phyloP scores from a whole-genome alignment of 2,888 invertebrate genomes.

The Tenthredo livida region DNA sequence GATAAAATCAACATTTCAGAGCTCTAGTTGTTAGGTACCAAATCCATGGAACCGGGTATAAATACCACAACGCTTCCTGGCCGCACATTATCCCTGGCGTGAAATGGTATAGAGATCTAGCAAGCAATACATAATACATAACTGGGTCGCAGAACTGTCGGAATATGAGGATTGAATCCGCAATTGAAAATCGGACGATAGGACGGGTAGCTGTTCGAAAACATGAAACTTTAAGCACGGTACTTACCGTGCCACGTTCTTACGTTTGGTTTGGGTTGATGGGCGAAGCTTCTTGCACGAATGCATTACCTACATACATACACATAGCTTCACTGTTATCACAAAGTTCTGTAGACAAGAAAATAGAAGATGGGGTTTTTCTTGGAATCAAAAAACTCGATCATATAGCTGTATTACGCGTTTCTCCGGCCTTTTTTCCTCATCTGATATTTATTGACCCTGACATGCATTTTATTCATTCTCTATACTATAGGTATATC shows the following conservation, averaged over 20 bases:
- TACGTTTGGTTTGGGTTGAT: background rate
- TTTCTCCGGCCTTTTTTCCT: background rate
- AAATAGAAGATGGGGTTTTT: background rate
- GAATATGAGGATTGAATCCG: conserved; percentile 52
- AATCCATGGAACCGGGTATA: background rate
- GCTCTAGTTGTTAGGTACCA: background rate
- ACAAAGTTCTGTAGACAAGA: background rate
- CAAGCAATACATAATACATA: background rate
- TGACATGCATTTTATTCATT: conserved; percentile 13
- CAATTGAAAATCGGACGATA: conserved; percentile 44
- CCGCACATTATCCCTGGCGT: background rate
- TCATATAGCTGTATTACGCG: background rate
- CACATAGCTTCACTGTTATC: background rate
- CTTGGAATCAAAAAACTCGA: background rate
- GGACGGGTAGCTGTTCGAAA: conserved; percentile 13
- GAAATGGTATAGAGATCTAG: background rate
- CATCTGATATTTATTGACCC: conserved; percentile 7
- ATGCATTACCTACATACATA: background rate
- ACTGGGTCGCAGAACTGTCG: conserved; percentile 41
- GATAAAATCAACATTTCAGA: background rate
- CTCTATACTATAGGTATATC: background rate
- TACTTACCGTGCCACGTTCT: conserved; percentile 6
- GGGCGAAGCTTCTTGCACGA: background rate
- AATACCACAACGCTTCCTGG: background rate
- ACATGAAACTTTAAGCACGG: conserved; percentile 29